Percentiles rank a stretch among this genome's conserved stretches.
These are phyloP conservation scores for Actinernus sp. DNA, from an alignment of 92 coral and sea anemone genomes.

Conservation along the genomic window DNA sequence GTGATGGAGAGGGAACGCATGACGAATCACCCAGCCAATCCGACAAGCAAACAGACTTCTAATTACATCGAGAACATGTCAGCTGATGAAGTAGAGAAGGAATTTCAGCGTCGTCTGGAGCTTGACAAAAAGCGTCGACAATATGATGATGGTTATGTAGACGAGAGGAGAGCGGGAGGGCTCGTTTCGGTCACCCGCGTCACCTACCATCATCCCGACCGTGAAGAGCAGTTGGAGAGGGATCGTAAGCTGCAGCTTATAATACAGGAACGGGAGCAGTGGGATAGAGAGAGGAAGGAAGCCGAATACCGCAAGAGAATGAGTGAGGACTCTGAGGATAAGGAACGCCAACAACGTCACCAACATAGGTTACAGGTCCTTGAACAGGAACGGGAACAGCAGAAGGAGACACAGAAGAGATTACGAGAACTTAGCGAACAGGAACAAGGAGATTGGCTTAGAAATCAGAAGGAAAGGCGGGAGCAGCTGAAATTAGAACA, in stretches of 20 bases:
- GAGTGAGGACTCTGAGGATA: conserved; percentile 58
- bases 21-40: conserved; percentile 13
- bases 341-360: conserved; percentile 18
- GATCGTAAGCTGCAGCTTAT: conserved; percentile 68
- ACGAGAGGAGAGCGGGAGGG: conserved; percentile 65
- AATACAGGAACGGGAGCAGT: conserved; percentile 40
- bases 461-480: conserved; percentile 67
- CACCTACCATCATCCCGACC: conserved; percentile 78
- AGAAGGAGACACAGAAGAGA: conserved; percentile 63
- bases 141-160: conserved; percentile 29
- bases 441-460: conserved; percentile 75
- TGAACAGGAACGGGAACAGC: conserved; percentile 80
- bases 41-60: conserved; percentile 64
- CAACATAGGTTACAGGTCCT: conserved; percentile 6
- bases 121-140: conserved; percentile 64
- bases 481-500: conserved; percentile 72
- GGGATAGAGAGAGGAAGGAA: conserved; percentile 67
- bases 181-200: conserved; percentile 90
- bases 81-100: conserved; percentile 89
- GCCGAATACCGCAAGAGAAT: conserved; percentile 48
- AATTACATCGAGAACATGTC: conserved; percentile 79
- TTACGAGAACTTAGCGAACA: conserved; percentile 59
- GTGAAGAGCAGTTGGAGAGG: conserved; percentile 64
- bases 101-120: conserved; percentile 87
- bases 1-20: conserved; percentile 26